Conservation (phyloP, 2,888 invertebrate species). For the Isoperla grammatica region DNA sequence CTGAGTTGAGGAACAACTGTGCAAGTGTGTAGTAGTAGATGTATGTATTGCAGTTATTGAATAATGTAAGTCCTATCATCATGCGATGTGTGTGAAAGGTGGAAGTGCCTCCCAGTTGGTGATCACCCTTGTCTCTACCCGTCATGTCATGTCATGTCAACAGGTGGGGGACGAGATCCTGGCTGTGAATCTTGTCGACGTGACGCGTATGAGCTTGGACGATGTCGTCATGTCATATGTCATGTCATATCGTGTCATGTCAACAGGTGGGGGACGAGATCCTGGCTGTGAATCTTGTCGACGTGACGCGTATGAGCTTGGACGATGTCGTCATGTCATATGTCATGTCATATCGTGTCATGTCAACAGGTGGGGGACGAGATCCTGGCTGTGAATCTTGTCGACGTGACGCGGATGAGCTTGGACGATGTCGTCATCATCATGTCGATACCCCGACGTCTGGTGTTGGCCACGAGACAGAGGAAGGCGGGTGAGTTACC, state of each 20-base stretch:
- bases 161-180: constrained; percentile 97
- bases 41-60: too few species aligned
- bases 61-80: too few species aligned
- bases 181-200: constrained; percentile 96
- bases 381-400: constrained; percentile 95
- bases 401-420: constrained; percentile 96
- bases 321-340: constrained; percentile 99
- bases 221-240: constrained; percentile 99
- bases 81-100: too few species aligned
- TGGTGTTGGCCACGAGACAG: constrained; percentile 90
- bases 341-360: too few species aligned
- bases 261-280: constrained; percentile 98
- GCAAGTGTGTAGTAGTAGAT: too few species aligned
- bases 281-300: constrained; percentile 94
- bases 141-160: too few species aligned
- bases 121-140: too few species aligned
- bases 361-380: constrained; percentile 83
- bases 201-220: constrained; percentile 95
- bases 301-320: constrained; percentile 94
- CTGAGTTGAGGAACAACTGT: too few species aligned
- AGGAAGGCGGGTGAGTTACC: constrained; percentile 48
- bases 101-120: too few species aligned
- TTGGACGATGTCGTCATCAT: constrained; percentile 98
- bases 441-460: constrained; percentile 95
- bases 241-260: too few species aligned